Evolutionary conservation across 2,888 invertebrate genomes (phyloP), one percentile per base, ranked within the genome.

Genomic region (Cosmia trapezina): DNA sequence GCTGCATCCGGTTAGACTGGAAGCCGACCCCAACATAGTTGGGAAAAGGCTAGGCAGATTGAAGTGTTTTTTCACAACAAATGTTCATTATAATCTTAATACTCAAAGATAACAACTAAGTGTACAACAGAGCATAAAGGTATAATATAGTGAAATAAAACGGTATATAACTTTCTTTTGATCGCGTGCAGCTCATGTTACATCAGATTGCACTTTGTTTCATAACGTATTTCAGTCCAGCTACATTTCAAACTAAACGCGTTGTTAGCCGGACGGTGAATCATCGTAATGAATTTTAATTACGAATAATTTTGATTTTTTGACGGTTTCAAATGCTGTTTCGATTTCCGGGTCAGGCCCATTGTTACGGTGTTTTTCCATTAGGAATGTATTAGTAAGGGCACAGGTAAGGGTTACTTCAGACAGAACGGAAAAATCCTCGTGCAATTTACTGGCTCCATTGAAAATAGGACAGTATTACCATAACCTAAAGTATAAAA

Each of bases 111-210:
- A 63, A 56, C 43, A 37, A 45, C 43, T 41, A 62, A 51, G 28
- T 28, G 3, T 28, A 67, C 47, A 57, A 45, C 49, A 51, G 49
- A 76, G 61, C 72, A 66, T 74, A 60, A 66, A 69, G 68, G 49
- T 73, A 73, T 75, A 78, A 60, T 72, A 54, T 59, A 56, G 63
- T 74, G 53, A 80, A 78, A 80, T 73, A 73, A 78, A 81, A 73
- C 73, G 54, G 60, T 41, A n/a, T n/a, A n/a, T n/a, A 72, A 78
- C 79, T 82, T 85, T 85, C 78, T 66, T 83, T 78, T 73, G 67
- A 83, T 86, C 74, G 86, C 85, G 83, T 85, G 85, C 67, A 49
- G 49, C 47, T 63, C 72, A 61, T 77, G 47, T 83, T 69, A 71
- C 71, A 76, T 74, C 74, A 69, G 74, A 75, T 73, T 70, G 68